phyloP scores from a whole-genome alignment of 2,113 vertebrate species.

The Notarius lentiginosus region DNA sequence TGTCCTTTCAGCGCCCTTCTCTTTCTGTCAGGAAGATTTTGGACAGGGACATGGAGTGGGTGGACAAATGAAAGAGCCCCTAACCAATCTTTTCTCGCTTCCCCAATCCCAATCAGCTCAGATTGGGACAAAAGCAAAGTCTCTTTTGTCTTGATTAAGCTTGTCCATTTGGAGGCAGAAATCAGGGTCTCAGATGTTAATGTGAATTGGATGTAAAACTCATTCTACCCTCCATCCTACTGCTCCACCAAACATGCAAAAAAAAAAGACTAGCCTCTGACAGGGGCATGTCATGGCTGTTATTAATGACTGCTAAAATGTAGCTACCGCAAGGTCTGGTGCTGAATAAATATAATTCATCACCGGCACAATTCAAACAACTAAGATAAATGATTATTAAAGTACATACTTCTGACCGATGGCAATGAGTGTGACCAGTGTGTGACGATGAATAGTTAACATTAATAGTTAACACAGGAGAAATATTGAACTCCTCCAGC shows the following conservation, averaged over 20 bases:
- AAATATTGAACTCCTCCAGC: conserved; percentile 46
- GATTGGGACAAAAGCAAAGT: conserved; percentile 41
- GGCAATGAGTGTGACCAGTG: conserved; percentile 40
- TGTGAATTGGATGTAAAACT: conserved; percentile 41
- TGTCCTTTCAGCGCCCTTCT: conserved; percentile 39
- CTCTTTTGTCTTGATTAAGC: conserved; percentile 41
- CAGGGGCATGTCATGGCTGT: conserved; percentile 34
- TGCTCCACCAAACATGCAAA: neutral
- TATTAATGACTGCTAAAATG: conserved; percentile 57
- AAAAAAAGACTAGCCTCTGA: conserved; percentile 38
- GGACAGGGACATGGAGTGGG: conserved; percentile 53
- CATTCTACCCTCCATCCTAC: neutral
- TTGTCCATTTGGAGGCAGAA: conserved; percentile 21
- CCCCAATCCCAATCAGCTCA: conserved; percentile 21
- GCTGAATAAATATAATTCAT: conserved; percentile 59
- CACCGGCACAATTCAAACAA: conserved; percentile 54
- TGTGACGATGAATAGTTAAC: conserved; percentile 43
- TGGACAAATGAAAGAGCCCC: conserved; percentile 49
- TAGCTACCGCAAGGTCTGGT: conserved; percentile 57
- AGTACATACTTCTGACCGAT: conserved; percentile 46
- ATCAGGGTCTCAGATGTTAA: conserved; percentile 47
- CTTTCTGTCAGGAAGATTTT: conserved; percentile 51
- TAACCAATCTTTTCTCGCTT: neutral
- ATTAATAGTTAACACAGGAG: conserved; percentile 13
- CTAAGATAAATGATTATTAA: conserved; percentile 52